Evolutionary conservation across 2,888 invertebrate genomes (phyloP), one percentile per base, ranked within the genome.

Genomic region (Oscheius myriophilus): DNA sequence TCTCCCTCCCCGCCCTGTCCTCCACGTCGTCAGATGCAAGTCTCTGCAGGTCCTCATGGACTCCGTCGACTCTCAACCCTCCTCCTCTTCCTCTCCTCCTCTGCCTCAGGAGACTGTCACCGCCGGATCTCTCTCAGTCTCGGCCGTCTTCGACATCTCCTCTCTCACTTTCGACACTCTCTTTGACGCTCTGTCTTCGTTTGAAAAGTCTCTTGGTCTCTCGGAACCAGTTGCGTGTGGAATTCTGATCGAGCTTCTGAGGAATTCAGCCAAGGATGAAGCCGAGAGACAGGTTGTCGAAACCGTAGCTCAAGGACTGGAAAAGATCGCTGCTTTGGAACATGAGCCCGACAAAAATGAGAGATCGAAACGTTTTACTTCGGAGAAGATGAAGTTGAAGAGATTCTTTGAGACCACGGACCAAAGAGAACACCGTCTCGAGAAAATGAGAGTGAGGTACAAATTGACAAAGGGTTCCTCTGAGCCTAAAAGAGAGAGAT

Each of bases 301-400:
- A 16, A 52, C 59, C 7, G 59, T 67, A 3, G 58, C 33, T n/a
- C 23, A 58, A 7, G 59, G 51, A 12, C 59, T 67, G 23, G 33
- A 49, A 49, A 65, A 52, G 46, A 69, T 57, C 1, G 58, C 53
- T 12, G 41, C 41, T 1, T 14, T 53, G 7, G 52, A 58, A 51
- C 43, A 26, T 16, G 62, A 58, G 26, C 54, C 9, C 52, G 58
- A 64, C 49, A 46, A 53, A 43, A 49, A 68, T n/a, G 67, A 71
- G 41, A 46, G 51, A 25, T 23, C 21, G 39, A 58, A 39, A n/a
- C 54, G 58, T 14, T 41, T 67, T 21, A 61, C 64, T 41, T 51
- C 59, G 14, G 55, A 52, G 18, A 58, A 59, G 55, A 67, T 67
- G 67, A 67, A 71, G 54, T 52, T 63, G 42, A 71, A 71, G 58